A percentile compares a stretch with the other conserved stretches of the same genome.
Evolutionary conservation across 2,797 vertebrate genomes (phyloP).

Genomic region (Natrix natrix): DNA sequence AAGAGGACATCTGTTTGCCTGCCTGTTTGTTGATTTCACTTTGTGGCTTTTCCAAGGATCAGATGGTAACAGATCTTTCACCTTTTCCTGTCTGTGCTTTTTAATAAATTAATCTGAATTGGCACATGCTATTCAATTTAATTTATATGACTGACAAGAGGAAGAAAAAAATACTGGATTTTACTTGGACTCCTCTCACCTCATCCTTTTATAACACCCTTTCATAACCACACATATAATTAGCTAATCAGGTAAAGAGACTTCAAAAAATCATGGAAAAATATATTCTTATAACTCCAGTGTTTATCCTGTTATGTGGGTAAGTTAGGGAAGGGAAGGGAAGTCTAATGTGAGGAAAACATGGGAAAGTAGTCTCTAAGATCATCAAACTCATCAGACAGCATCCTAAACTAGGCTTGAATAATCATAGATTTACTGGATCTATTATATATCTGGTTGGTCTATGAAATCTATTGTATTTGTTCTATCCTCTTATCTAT

Average conservation of each 20-base stretch:
- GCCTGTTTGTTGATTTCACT: conserved; percentile 37
- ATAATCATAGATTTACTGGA: conserved; percentile 71
- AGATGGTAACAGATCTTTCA: conserved; percentile 11
- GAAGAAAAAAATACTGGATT: neutral
- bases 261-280: conserved; percentile 23
- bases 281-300: conserved; percentile 31
- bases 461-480: conserved; percentile 74
- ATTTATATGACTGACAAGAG: conserved; percentile 12
- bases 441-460: conserved; percentile 68
- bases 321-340: neutral
- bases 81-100: neutral
- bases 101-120: conserved; percentile 32
- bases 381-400: conserved; percentile 54
- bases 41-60: conserved; percentile 13
- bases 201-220: neutral
- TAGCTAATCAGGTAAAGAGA: conserved; percentile 18
- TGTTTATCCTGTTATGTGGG: neutral
- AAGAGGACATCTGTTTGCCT: conserved; percentile 48
- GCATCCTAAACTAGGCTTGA: conserved; percentile 67
- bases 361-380: conserved; percentile 34
- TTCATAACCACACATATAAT: conserved; percentile 18
- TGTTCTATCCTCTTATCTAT: conserved; percentile 71
- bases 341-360: conserved; percentile 6
- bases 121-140: conserved; percentile 14
- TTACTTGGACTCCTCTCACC: conserved; percentile 8